Evolutionary conservation across 2,113 vertebrate species (phyloP).

Genomic region (Bucco capensis): DNA sequence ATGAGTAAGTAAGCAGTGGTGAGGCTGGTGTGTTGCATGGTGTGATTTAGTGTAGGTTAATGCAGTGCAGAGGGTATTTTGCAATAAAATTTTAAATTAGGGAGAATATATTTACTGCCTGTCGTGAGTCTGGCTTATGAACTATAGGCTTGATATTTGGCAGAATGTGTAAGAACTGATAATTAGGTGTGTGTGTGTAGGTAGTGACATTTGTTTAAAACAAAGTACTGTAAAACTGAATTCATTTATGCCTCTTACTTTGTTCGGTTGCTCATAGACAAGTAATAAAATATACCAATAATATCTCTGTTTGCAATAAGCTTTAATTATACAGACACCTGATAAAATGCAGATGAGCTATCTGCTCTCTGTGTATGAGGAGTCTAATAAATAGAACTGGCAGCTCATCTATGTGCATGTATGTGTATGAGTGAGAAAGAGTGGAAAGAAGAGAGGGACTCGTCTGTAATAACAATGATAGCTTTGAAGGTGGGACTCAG

Average conservation of each 20-base stretch:
- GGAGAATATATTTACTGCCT: slow-evolving; percentile 74
- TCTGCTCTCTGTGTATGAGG: slow-evolving; percentile 58
- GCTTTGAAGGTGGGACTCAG: slow-evolving; percentile 58
- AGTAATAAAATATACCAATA: slow-evolving; percentile 76
- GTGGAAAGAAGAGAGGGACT: not conserved
- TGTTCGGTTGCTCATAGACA: slow-evolving; percentile 67
- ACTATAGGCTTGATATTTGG: slow-evolving; percentile 77
- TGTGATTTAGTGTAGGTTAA: slow-evolving; percentile 76
- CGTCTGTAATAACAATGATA: slow-evolving; percentile 29
- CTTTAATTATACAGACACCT: slow-evolving; percentile 77
- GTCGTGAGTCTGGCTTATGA: slow-evolving; percentile 72
- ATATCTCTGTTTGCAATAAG: slow-evolving; percentile 74
- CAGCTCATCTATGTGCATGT: not conserved
- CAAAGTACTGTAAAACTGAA: slow-evolving; percentile 74
- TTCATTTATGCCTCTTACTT: slow-evolving; percentile 76
- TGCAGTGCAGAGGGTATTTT: slow-evolving; percentile 70
- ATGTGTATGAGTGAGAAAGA: not conserved
- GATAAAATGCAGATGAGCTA: slow-evolving; percentile 76
- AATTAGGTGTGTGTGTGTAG: slow-evolving; percentile 72
- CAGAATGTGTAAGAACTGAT: slow-evolving; percentile 75
- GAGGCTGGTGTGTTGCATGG: slow-evolving; percentile 40
- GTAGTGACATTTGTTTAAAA: slow-evolving; percentile 78
- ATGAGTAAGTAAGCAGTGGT: slow-evolving; percentile 61
- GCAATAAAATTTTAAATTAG: slow-evolving; percentile 81
- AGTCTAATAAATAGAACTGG: slow-evolving; percentile 66